Evolutionary conservation across 2,113 vertebrate species (phyloP), one percentile per base, ranked within the genome.

Genomic region (Cranoglanis bouderius): DNA sequence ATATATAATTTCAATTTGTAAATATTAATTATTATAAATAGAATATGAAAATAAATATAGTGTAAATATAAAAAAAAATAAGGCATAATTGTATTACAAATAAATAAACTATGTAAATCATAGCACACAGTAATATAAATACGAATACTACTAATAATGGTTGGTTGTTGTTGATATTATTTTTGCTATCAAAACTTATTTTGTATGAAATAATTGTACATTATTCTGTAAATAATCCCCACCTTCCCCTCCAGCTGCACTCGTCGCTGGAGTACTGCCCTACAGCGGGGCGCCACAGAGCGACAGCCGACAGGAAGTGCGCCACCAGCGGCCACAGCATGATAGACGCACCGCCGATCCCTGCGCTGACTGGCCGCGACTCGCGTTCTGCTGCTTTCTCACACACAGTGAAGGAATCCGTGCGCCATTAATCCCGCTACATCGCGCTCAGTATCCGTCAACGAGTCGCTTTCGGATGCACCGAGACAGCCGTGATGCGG

Each of bases 241-340:
- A 98, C 98, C 98, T 99, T 92, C 98, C 98, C 94, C 95, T 98
- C 98, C 98, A 99, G 94, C 96, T 98, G 95, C 98, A 99, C 95
- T 98, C 95, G 93, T 99, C 97, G 92, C 98, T 99, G 32, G 98
- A 98, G 92, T 98, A 98, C 91, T 98, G 98, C 87, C 96, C 94
- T 16, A 93, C 87, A 91, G 95, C 95, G 72, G 95, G 93, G 89
- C 96, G 93, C 91, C 95, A 95, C 90, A 97, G 94, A 21, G 96
- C 91, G 24, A 96, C 90, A 49, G 96, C 93, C 86, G 93, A 92
- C 90, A 97, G 92, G 90, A 95, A 90, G 90, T 93, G 91, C 82
- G 94, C 94, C 93, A 95, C 93, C 88, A 93, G 70, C 94, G 93
- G 91, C 91, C 89, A 92, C 90, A 95, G 93, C 96, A 96, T 96